These are phyloP conservation scores for Pectinophora gossypiella DNA, from an alignment of 1,140 invertebrate genomes.

Conservation along the genomic window DNA sequence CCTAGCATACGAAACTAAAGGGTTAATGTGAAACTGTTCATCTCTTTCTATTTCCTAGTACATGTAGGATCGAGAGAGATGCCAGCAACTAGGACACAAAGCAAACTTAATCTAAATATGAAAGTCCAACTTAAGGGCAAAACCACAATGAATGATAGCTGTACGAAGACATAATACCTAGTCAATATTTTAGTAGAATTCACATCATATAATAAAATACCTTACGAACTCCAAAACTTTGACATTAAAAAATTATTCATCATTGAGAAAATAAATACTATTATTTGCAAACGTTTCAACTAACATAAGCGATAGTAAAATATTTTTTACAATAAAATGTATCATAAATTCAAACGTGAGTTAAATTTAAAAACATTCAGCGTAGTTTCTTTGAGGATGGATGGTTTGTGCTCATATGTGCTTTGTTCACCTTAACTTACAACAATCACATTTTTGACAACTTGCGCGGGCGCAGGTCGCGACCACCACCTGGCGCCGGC, in stretches of 20 bases:
- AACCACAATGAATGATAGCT: constrained; percentile 44
- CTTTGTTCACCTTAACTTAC: constrained; percentile 67
- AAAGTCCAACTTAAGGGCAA: constrained; percentile 46
- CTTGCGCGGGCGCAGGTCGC: too few species aligned
- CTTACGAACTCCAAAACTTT: constrained; percentile 57
- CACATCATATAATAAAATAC: constrained; percentile 60
- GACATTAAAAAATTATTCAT: constrained; percentile 52
- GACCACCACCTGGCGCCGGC: too few species aligned
- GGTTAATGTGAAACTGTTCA: constrained; percentile 7
- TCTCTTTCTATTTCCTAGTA: background rate
- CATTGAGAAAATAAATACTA: constrained; percentile 70
- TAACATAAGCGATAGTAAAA: constrained; percentile 73
- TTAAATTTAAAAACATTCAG: constrained; percentile 68
- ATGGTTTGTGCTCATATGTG: constrained; percentile 72
- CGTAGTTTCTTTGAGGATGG: constrained; percentile 69
- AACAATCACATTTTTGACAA: constrained; percentile 64
- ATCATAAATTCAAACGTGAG: constrained; percentile 74
- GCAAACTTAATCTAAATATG: too few species aligned
- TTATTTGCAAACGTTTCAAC: constrained; percentile 70
- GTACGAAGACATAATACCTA: constrained; percentile 47
- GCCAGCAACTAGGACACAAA: constrained; percentile 2
- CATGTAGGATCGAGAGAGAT: background rate
- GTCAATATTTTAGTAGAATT: constrained; percentile 59
- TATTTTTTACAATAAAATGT: constrained; percentile 74
- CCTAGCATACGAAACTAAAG: constrained; percentile 53